Conservation (phyloP, 2,113 vertebrate genomes). For the Odontesthes bonariensis region DNA sequence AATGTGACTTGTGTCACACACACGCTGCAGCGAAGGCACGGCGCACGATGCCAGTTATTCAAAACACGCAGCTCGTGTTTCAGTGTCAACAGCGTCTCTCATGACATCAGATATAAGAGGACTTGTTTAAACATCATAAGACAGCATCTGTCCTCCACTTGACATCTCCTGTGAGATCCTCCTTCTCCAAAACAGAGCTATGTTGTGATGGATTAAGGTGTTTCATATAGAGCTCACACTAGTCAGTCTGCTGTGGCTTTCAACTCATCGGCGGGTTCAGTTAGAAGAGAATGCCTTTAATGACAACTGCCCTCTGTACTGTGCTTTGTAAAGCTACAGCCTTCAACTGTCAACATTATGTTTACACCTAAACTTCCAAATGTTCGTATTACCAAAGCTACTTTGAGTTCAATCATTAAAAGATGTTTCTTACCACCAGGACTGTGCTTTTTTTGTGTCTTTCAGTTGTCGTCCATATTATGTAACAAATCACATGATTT, state of each 20-base stretch:
- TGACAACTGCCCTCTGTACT: conserved; percentile 73
- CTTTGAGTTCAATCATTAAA: conserved; percentile 79
- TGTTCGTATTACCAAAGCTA: conserved; percentile 60
- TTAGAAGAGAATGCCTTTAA: conserved; percentile 77
- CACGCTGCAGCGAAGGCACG: neutral
- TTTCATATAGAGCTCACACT: conserved; percentile 46
- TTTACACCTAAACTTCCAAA: conserved; percentile 60
- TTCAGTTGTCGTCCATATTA: conserved; percentile 9
- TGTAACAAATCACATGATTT: neutral
- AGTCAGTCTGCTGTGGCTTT: conserved; percentile 37
- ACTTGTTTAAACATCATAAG: conserved; percentile 23
- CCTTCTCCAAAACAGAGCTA: conserved; percentile 3
- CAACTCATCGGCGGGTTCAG: conserved; percentile 56
- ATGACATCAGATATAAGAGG: conserved; percentile 44
- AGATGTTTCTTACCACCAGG: conserved; percentile 74
- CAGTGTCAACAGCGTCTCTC: conserved; percentile 45
- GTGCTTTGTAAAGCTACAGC: conserved; percentile 31
- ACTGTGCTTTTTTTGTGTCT: conserved; percentile 37
- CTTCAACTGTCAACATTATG: conserved; percentile 48
- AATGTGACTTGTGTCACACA: conserved; percentile 41
- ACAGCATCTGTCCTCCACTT: conserved; percentile 35
- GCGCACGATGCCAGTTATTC: conserved; percentile 29
- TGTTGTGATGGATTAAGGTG: conserved; percentile 37
- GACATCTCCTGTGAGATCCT: conserved; percentile 31
- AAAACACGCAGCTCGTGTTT: conserved; percentile 64